A percentile compares a stretch with the other conserved stretches of the same genome.
These are phyloP conservation scores for Cichlasoma orientale DNA, from an alignment of 2,797 vertebrate species.

Conservation along the genomic window DNA sequence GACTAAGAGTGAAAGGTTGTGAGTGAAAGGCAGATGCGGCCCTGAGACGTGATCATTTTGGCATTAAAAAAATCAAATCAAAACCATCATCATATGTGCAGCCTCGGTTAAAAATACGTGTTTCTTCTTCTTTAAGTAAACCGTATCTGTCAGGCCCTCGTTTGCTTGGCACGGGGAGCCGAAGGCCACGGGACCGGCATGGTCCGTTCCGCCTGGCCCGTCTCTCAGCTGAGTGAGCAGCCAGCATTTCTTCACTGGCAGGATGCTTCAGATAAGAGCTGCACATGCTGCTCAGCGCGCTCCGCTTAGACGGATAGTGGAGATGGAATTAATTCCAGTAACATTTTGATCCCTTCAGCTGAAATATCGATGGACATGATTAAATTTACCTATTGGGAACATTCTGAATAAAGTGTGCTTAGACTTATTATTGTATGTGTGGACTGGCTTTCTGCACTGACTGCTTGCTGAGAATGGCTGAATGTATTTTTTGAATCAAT, in stretches of 20 bases:
- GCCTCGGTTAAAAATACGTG: constrained; percentile 1
- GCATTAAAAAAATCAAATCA: neutral
- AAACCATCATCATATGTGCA: constrained; percentile 5
- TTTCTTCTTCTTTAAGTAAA: constrained; percentile 4
- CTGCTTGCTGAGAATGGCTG: neutral
- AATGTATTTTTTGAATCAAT: constrained; percentile 8
- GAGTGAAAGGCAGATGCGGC: constrained; percentile 1
- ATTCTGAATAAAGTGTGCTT: constrained; percentile 9
- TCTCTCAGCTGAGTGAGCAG: constrained; percentile 65
- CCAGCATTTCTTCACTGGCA: constrained; percentile 59
- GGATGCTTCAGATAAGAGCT: constrained; percentile 51
- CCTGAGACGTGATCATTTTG: constrained; percentile 5
- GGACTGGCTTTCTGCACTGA: neutral
- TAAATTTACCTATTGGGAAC: constrained; percentile 34
- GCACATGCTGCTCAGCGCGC: constrained; percentile 48
- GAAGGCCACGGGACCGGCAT: constrained; percentile 34
- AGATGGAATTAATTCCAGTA: constrained; percentile 39
- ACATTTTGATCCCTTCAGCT: constrained; percentile 44
- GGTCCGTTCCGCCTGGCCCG: constrained; percentile 57
- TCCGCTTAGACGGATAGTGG: constrained; percentile 26
- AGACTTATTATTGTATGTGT: constrained; percentile 16
- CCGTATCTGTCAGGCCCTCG: neutral
- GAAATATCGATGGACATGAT: constrained; percentile 45
- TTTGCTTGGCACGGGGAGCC: constrained; percentile 40
- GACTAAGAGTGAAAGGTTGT: neutral